Base-by-base conservation (phyloP, 2,888 invertebrate species). In the Lacanobia oleracea region DNA sequence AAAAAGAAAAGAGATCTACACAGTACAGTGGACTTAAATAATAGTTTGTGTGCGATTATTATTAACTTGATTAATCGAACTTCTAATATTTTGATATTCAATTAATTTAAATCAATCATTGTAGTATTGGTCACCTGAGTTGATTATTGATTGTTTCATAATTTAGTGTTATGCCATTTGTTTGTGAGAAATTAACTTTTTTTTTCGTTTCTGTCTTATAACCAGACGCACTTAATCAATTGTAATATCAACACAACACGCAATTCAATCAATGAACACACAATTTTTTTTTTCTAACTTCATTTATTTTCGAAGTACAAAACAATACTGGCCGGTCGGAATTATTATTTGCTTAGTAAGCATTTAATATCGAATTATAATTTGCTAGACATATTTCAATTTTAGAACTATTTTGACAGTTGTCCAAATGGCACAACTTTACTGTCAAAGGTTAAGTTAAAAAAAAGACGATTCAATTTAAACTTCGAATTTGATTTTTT, bases 1-100 rank as follows among this genome's bases (percentile, higher is more conserved):
- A n/a, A n/a, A n/a, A n/a, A n/a, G n/a, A n/a, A n/a, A n/a, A n/a
- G n/a, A n/a, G n/a, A n/a, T 3, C 1, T 8, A 23, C n/a, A 40
- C 16, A 57, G 45, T 7, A 27, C 43, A 53, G 51, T 53, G 27
- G 33, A 9, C 64, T 63, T 48, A 14, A 14, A 61, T 66, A 61
- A 65, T 50, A 43, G 18, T 53, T 54, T 33, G 7, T 16, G 23
- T 69, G 45, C 37, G 37, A 37, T 37, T 54, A 45, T 69, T 54
- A 45, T 69, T 54, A 16, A 6, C 12, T 70, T 12, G 8, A 56
- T 37, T 27, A n/a, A 66, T 27, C 16, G 0, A 65, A 40, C 33
- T 8, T 8, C 0, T 4, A 40, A 16, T 48, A 12, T 61, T 61
- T 9, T 1, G n/a, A 51, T 12, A 45, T 33, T 1, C 6, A n/a